phyloP scores from a whole-genome alignment of 2,888 invertebrate genomes.

The Lasioglossum lativentre region DNA sequence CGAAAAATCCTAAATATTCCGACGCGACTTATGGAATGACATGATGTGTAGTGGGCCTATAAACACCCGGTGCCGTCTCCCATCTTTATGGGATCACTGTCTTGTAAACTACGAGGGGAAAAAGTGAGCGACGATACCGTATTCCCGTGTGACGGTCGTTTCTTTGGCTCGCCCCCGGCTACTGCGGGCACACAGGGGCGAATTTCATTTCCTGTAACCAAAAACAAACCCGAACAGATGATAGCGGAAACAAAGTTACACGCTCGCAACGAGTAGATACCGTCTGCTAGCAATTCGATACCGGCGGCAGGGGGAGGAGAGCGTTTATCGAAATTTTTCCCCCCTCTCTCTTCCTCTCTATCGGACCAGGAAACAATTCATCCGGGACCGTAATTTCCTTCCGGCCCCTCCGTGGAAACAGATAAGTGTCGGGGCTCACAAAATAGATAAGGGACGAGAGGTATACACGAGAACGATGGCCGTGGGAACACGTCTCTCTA shows the following conservation, averaged over 20 bases:
- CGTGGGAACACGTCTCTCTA: neutral
- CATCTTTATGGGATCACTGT: neutral
- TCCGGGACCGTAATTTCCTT: neutral
- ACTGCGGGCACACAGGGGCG: neutral
- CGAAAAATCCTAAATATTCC: neutral
- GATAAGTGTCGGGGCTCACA: neutral
- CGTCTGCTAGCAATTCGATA: slow-evolving; percentile 4
- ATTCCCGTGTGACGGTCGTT: neutral
- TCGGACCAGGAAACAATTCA: neutral
- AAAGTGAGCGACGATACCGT: neutral
- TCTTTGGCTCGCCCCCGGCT: neutral
- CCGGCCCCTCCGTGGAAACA: neutral
- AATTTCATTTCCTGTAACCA: slow-evolving; percentile 1
- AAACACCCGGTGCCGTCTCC: neutral
- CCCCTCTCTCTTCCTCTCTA: neutral
- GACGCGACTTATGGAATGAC: neutral
- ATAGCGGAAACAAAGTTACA: slow-evolving; percentile 9
- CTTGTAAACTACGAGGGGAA: neutral
- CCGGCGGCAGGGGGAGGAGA: neutral
- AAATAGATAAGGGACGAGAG: neutral
- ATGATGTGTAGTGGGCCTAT: neutral
- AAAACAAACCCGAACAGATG: slow-evolving; percentile 6
- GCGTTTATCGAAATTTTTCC: neutral
- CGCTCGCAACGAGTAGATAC: neutral
- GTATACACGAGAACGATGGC: neutral